These are phyloP conservation scores for Anagrus nilaparvatae DNA, from an alignment of 1,140 invertebrate genomes.

Conservation along the genomic window DNA sequence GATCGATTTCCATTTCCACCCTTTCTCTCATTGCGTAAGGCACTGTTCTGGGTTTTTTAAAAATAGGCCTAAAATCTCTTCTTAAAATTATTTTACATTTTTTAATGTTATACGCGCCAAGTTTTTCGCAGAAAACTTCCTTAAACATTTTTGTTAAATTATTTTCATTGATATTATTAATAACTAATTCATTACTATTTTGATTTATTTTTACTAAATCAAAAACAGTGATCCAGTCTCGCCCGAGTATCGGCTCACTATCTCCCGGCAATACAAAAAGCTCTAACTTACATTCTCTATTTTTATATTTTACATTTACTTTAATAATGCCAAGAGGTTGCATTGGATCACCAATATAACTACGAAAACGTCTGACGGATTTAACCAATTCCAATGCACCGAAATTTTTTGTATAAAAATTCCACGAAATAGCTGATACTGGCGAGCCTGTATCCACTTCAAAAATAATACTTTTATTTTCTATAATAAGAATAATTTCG, in stretches of 20 bases:
- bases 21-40: neutral
- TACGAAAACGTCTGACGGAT: slow-evolving; percentile 1
- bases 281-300: slow-evolving; percentile 1
- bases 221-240: slow-evolving; percentile 11
- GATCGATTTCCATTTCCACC: neutral
- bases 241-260: slow-evolving; percentile 11
- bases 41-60: neutral
- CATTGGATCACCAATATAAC: slow-evolving; percentile 5
- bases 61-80: neutral
- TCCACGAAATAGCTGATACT: slow-evolving; percentile 1
- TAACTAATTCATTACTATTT: neutral
- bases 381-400: too few species aligned
- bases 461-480: too few species aligned
- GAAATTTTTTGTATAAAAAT: neutral
- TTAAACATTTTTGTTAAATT: neutral
- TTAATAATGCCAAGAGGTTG: slow-evolving; percentile 9
- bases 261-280: slow-evolving; percentile 13
- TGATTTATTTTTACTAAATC: neutral
- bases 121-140: neutral
- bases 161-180: neutral
- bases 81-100: slow-evolving; percentile 3
- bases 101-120: neutral
- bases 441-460: slow-evolving; percentile 12
- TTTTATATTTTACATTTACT: slow-evolving; percentile 3
- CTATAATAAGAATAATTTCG: too few species aligned